Evolutionary conservation across 2,797 vertebrate species (phyloP), one percentile per base, ranked within the genome.

Genomic region (Huso huso): DNA sequence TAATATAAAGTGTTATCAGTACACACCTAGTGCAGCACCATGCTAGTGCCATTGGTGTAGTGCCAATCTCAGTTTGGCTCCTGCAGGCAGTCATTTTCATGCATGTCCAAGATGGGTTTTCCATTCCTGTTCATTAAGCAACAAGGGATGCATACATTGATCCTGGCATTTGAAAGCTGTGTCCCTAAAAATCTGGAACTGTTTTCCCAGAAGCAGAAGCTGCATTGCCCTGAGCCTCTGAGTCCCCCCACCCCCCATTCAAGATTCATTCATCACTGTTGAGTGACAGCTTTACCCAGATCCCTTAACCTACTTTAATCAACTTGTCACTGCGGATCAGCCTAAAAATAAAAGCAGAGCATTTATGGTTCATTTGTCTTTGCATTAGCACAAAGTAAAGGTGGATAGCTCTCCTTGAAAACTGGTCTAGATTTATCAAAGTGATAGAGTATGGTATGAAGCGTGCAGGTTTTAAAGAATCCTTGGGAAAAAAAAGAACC

Each of bases 261-360:
- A 11, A 65, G 81, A 80, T 84, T 85, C 15, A 79, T 82, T 76
- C 69, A 51, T 87, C 85, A 84, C 62, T 50, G 66, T 76, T 84
- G 85, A 88, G 74, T 80, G 88, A 85, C 83, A 66, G 78, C 69
- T 70, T 71, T 70, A 48, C 74, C 65, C 53, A 55, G 80, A 83
- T 84, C 83, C 77, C 80, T 81, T 84, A 87, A 83, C 85, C 84
- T 84, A 77, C 82, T 86, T 84, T 90, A 89, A 90, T 90, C 86
- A 87, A 84, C 82, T 83, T 83, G 87, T 89, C 88, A 77, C 80
- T 76, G 76, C 73, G 76, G 79, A 85, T 88, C 79, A 84, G 79
- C 79, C 82, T 82, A 80, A 81, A 84, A 15, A 66, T 71, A 60
- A 66, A 60, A 68, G n/a, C 12, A 51, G 65, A 8, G 53, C 52